A percentile compares a stretch with the other conserved stretches of the same genome.
These are phyloP conservation scores for Lapara coniferarum DNA, from an alignment of 2,888 invertebrate species.

Conservation along the genomic window DNA sequence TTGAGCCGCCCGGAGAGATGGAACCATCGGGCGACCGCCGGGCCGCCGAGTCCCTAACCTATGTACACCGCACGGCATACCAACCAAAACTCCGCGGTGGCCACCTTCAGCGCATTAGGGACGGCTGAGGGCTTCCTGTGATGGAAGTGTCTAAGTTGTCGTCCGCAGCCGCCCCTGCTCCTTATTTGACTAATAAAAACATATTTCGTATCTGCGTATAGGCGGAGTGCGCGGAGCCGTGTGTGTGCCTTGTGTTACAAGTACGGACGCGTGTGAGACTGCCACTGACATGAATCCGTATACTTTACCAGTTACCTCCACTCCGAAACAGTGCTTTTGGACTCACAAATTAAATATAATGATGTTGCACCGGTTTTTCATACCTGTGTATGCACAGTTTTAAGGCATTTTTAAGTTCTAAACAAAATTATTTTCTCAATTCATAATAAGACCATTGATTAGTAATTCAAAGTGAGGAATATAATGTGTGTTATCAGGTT, in stretches of 20 bases:
- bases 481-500: neutral
- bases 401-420: conserved; percentile 8
- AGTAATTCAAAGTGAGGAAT: too few species aligned
- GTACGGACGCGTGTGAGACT: conserved; percentile 45
- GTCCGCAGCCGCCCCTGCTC: too few species aligned
- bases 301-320: conserved; percentile 32
- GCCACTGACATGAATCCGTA: conserved; percentile 36
- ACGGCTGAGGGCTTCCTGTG: too few species aligned
- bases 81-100: too few species aligned
- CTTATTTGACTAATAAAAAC: too few species aligned
- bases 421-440: conserved; percentile 8
- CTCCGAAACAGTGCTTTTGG: conserved; percentile 15
- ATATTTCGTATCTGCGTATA: conserved; percentile 12
- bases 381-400: neutral
- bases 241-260: conserved; percentile 57
- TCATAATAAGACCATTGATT: neutral
- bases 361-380: conserved; percentile 22
- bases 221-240: conserved; percentile 48
- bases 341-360: conserved; percentile 27
- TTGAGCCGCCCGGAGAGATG: too few species aligned
- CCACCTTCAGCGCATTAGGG: too few species aligned
- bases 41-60: too few species aligned
- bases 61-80: too few species aligned
- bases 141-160: too few species aligned
- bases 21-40: too few species aligned